Base-by-base conservation (phyloP, 2,888 invertebrate genomes). In the Danaus chrysippus region DNA sequence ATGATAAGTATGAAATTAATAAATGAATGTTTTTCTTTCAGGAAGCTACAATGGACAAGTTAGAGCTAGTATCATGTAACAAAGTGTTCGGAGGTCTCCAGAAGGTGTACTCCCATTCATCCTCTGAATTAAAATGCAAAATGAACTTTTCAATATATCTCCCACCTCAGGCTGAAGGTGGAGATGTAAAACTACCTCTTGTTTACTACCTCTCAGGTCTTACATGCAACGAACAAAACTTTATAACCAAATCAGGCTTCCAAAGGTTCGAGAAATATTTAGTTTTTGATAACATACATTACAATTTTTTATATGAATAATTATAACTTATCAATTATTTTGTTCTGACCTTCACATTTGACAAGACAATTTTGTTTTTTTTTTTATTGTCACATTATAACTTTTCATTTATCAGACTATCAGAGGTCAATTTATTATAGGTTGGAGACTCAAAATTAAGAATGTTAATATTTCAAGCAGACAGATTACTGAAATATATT, bases 101-200 rank as follows among this genome's bases (percentile, higher is more conserved):
- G 82, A 96, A 96, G 77, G 94, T 97, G 6, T 98, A 93, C 81
- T 93, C 94, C 3, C 97, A 98, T 83, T 92, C 94, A 65, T 97
- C 98, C 61, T 82, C 91, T 34, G 94, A 94, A 72, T 81, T 98
- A 64, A 94, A 95, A 77, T 99, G 98, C 83, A 93, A 93, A 69
- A 99, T 98, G 97, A 98, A 96, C 77, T 98, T 99, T 85, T 97
- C 96, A 0, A 92, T 98, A 44, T 99, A 94, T 79, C 78, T 99
- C 58, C 99, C 99, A 13, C 95, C 97, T 0, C 93, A 95, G 76
- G 92, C 92, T 0, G 93, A 93, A 66, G 88, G 90, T 59, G 91
- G 92, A 2, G 93, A 93, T 74, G 86, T 86, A 13, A 92, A 92
- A 72, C 86, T 96, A 42, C 97, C 98, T 1, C 96, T 97, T 0